Evolutionary conservation across 2,113 vertebrate genomes (phyloP).

Genomic region (Montifringilla adamsi): DNA sequence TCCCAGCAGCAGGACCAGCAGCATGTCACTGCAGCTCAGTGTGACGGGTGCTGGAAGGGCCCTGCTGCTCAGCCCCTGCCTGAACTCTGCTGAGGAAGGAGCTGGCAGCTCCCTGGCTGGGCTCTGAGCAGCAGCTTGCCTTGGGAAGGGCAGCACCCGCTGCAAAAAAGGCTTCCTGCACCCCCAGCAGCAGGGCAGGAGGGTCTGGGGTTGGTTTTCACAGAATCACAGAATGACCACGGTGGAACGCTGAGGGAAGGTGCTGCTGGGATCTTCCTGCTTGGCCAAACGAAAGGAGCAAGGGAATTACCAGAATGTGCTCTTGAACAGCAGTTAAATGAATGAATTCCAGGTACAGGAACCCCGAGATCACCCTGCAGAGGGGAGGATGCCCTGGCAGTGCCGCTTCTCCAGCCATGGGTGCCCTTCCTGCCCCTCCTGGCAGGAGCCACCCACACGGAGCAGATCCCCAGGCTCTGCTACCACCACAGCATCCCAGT

Average conservation of each 20-base stretch:
- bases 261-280: not conserved
- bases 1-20: not conserved
- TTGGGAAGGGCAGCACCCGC: not conserved
- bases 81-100: not conserved
- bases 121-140: not conserved
- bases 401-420: not conserved
- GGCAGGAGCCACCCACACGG: not conserved
- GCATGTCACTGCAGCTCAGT: not conserved
- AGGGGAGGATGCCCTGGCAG: not conserved
- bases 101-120: not conserved
- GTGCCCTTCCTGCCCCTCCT: not conserved
- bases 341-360: not conserved
- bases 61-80: not conserved
- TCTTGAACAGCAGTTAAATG: not conserved
- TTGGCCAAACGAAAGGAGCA: not conserved
- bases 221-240: no score
- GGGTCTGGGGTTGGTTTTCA: no score
- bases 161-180: not conserved
- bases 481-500: not conserved
- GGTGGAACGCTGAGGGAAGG: fast-evolving
- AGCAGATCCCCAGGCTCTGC: not conserved
- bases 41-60: not conserved
- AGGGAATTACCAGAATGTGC: no score
- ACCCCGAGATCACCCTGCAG: not conserved
- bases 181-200: not conserved